A percentile compares a stretch with the other conserved stretches of the same genome.
Conservation (phyloP, 2,113 vertebrate species). For the Zapornia atra region DNA sequence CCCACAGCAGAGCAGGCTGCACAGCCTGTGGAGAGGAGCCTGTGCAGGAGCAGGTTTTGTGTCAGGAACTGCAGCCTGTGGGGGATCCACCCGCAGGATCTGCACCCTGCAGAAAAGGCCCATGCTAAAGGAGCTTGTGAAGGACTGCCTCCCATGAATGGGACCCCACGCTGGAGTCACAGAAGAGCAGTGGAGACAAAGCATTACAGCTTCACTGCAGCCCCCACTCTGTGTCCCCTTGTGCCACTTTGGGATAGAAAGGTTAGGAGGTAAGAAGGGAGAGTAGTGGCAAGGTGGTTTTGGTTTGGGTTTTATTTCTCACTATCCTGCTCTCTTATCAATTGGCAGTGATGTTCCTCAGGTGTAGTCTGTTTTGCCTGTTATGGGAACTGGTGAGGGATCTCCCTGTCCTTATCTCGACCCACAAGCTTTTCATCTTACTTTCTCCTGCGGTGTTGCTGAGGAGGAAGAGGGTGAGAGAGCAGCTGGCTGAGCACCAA, state of each 20-base stretch:
- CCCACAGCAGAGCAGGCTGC: not conserved
- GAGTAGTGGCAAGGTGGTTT: fast-evolving
- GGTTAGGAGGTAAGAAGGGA: not conserved
- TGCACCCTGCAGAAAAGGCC: not conserved
- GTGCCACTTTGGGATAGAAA: not conserved
- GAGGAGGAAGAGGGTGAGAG: not conserved
- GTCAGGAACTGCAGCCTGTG: not conserved
- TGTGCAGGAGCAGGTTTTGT: not conserved
- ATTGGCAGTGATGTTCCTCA: not conserved
- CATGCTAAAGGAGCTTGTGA: not conserved
- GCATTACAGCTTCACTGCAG: not conserved
- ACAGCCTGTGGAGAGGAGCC: not conserved
- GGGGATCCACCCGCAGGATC: not conserved
- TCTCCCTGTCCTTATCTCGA: not conserved
- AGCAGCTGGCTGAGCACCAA: not conserved
- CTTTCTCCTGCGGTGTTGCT: not conserved
- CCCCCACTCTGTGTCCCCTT: not conserved
- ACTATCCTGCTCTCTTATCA: not conserved
- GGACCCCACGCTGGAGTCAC: fast-evolving
- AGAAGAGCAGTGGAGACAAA: not conserved
- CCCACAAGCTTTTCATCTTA: not conserved
- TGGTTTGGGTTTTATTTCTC: not conserved
- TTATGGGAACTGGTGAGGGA: not conserved
- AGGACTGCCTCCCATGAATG: not conserved
- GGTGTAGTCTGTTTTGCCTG: not conserved